These are phyloP conservation scores for Melipona quadrifasciata DNA, from an alignment of 1,140 invertebrate genomes.

Conservation along the genomic window DNA sequence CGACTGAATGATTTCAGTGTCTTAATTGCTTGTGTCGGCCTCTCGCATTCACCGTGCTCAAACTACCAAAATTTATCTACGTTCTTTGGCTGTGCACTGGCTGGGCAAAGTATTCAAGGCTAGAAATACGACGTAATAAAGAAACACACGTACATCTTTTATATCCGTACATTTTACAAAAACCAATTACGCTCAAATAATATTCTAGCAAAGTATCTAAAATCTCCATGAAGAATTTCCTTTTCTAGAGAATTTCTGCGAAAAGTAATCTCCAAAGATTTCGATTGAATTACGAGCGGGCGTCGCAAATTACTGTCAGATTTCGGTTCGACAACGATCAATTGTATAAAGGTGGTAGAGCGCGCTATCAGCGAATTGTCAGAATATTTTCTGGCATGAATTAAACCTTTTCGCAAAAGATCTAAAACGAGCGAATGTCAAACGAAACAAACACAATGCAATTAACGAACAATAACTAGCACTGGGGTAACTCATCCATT, in stretches of 20 bases:
- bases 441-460: background rate
- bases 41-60: no score
- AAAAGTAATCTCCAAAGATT: background rate
- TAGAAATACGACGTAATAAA: no score
- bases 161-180: no score
- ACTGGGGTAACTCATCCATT: background rate
- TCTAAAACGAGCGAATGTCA: background rate
- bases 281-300: background rate
- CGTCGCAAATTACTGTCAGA: background rate
- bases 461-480: background rate
- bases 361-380: background rate
- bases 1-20: background rate
- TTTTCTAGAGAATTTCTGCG: no score
- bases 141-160: no score
- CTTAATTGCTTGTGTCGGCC: slow-evolving; percentile 53
- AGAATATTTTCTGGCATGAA: background rate
- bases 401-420: background rate
- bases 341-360: background rate
- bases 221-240: no score
- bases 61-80: no score
- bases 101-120: no score
- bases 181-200: no score
- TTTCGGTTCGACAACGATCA: background rate
- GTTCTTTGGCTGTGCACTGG: no score
- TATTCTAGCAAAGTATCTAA: no score